Percentiles rank a stretch among this genome's conserved stretches.
Evolutionary conservation across 53 echinoderm and acorn worm species (phyloP).

Genomic region (Pentamera pediparva): DNA sequence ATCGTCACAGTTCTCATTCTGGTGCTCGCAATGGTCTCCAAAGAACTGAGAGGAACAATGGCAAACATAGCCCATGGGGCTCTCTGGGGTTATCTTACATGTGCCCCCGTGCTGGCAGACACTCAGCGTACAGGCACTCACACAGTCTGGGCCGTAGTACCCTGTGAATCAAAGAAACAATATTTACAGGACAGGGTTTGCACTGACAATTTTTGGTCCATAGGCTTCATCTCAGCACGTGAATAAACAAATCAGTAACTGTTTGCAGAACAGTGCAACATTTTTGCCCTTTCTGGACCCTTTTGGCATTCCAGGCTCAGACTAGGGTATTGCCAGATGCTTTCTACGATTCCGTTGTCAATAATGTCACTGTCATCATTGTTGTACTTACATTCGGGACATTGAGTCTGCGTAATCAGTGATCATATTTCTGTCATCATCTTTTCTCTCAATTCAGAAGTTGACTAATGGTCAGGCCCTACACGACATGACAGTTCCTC

Average conservation of each 20-base stretch:
- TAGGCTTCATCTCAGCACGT: neutral
- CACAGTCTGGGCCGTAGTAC: slow-evolving; percentile 69
- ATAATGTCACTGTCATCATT: too few relatives aligned
- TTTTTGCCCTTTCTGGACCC: neutral
- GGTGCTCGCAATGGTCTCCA: slow-evolving; percentile 79
- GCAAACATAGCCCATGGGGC: slow-evolving; percentile 66
- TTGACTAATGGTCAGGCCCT: too few relatives aligned
- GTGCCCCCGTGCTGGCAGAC: slow-evolving; percentile 76
- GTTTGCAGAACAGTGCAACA: neutral
- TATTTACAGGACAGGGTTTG: too few relatives aligned
- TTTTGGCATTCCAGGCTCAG: too few relatives aligned
- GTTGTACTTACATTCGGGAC: too few relatives aligned
- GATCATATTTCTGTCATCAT: too few relatives aligned
- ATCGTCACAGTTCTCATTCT: slow-evolving; percentile 63
- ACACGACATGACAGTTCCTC: too few relatives aligned
- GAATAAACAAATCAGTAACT: neutral
- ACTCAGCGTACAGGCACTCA: slow-evolving; percentile 66
- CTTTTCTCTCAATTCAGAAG: too few relatives aligned
- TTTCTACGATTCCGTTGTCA: too few relatives aligned
- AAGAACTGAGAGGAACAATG: slow-evolving; percentile 76
- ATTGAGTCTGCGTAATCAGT: too few relatives aligned
- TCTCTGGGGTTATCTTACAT: slow-evolving; percentile 24
- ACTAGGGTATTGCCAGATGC: too few relatives aligned
- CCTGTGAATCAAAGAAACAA: slow-evolving; percentile 47
- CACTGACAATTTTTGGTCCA: too few relatives aligned